Evolutionary conservation across 1,140 invertebrate species (phyloP).

Genomic region (Cyclargus thomasi): DNA sequence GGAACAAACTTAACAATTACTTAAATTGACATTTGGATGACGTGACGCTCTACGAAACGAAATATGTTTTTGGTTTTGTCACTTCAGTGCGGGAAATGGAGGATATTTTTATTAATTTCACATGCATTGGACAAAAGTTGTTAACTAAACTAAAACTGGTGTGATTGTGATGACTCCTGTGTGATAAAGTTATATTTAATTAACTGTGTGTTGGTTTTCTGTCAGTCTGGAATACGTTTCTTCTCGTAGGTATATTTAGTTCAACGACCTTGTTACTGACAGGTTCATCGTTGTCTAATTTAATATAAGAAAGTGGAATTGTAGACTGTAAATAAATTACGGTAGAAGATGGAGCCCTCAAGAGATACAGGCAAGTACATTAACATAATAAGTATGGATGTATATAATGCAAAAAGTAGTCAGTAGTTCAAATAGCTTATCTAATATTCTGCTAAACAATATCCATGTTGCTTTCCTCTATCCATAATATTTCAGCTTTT

Average conservation of each 20-base stretch:
- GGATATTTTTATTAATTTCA: slow-evolving; percentile 11
- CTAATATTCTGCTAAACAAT: neutral
- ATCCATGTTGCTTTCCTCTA: neutral
- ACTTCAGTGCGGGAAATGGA: slow-evolving; percentile 38
- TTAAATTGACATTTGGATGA: slow-evolving; percentile 35
- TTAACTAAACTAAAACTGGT: neutral
- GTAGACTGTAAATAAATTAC: slow-evolving; percentile 52
- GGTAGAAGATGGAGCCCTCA: slow-evolving; percentile 63
- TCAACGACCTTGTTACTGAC: slow-evolving; percentile 75
- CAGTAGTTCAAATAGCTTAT: neutral
- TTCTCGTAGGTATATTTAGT: slow-evolving; percentile 71
- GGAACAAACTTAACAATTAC: too few relatives aligned
- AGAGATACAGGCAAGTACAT: slow-evolving; percentile 63
- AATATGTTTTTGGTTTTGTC: slow-evolving; percentile 56
- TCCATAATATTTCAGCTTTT: too few relatives aligned
- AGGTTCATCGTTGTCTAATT: slow-evolving; percentile 72
- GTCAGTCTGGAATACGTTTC: slow-evolving; percentile 1
- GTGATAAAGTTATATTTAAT: neutral
- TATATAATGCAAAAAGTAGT: neutral
- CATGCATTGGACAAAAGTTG: slow-evolving; percentile 1
- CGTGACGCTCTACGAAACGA: slow-evolving; percentile 51
- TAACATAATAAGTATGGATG: slow-evolving; percentile 5
- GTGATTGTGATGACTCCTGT: neutral
- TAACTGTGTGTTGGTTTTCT: slow-evolving; percentile 1
- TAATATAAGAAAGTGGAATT: slow-evolving; percentile 69